Base-by-base conservation (phyloP, 1,140 invertebrate species). In the Drosophila pachea region DNA sequence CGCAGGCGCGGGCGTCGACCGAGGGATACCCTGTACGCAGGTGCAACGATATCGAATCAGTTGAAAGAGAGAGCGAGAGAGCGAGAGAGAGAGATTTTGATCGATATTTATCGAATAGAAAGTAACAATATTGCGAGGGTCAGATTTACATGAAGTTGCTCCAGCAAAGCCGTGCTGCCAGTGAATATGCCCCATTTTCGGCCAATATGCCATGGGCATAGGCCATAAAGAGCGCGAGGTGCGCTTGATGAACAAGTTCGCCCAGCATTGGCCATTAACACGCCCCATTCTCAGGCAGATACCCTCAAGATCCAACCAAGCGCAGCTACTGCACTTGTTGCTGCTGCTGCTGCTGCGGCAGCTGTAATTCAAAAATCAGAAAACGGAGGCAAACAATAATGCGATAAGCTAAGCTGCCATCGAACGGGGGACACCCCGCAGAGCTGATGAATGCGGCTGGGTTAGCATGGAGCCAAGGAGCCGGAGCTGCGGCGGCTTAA, bases 401-500 rank as follows among this genome's bases (percentile, higher is more conserved):
- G 59, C 65, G 59, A 70, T 84, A 76, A 79, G 73, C 40, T 43
- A 14, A 43, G 40, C 73, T 60, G 35, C 29, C 67, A 65, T 69
- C 45, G 67, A 56, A 45, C 16, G 6, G 11, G 55, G 31, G 42
- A 43, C 53, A 60, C 22, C n/a, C 12, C 40, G 5, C 45, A 33
- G 29, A 43, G 36, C 14, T 32, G 22, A 16, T 48, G 58, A n/a
- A 22, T 36, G 14, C 4, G 31, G 55, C 11, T 32, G 47, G 31
- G 47, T 31, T 35, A 36, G 35, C 5, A 14, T 14, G 38, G 9
- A 60, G 55, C 16, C 5, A 35, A 33, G 8, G 9, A 60, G 55
- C 16, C 8, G 32, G 33, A 8, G 38, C 47, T 65, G 64, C 76
- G 69, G 59, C 73, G 56, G 67, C 59, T 74, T 83, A 83, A 83